These are phyloP conservation scores for Hybognathus amarus DNA, from an alignment of 2,797 vertebrate species.

Conservation along the genomic window DNA sequence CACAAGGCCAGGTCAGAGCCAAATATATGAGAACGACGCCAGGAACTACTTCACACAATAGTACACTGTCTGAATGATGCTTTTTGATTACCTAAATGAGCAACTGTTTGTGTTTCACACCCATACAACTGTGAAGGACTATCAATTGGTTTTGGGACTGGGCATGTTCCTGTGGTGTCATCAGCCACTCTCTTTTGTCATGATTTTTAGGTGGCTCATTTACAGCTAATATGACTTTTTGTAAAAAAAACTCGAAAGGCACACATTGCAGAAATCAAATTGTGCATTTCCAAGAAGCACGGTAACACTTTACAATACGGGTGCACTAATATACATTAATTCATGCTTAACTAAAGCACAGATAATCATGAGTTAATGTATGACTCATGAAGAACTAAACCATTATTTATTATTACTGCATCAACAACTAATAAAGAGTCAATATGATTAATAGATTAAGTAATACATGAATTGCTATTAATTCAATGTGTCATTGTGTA, in stretches of 20 bases:
- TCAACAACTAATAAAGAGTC: too few relatives aligned
- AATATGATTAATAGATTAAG: too few relatives aligned
- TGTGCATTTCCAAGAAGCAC: neutral
- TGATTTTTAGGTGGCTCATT: neutral
- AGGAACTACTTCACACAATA: conserved; percentile 26
- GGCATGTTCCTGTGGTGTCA: neutral
- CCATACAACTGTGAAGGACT: neutral
- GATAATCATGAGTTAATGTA: too few relatives aligned
- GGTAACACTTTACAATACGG: too few relatives aligned
- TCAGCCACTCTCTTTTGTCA: neutral
- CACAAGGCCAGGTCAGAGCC: conserved; percentile 9
- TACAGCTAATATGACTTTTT: neutral
- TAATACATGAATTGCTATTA: too few relatives aligned
- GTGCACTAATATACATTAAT: too few relatives aligned
- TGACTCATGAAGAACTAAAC: too few relatives aligned
- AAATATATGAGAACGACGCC: neutral
- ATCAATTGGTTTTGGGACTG: neutral
- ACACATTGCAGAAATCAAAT: neutral
- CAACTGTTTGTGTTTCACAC: neutral
- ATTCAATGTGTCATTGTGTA: too few relatives aligned
- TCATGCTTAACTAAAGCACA: too few relatives aligned
- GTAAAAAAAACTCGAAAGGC: neutral
- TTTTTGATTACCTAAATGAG: neutral
- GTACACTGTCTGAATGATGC: conserved; percentile 4
- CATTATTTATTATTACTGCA: too few relatives aligned